phyloP scores from a whole-genome alignment of 2,797 vertebrate genomes.

The Cheirogaleus major region DNA sequence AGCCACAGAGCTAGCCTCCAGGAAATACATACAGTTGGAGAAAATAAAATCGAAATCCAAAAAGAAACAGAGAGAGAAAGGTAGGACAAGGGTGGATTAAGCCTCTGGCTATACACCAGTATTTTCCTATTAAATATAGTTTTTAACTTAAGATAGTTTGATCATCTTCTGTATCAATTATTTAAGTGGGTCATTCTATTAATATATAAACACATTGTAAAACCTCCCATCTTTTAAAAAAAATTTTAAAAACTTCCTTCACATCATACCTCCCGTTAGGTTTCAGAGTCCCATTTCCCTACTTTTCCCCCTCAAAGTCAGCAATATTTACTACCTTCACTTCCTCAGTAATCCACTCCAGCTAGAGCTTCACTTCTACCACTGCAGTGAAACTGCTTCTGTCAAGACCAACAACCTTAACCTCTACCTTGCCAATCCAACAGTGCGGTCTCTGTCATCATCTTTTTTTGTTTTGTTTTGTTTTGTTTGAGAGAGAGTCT shows the following conservation, averaged over 20 bases:
- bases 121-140: background rate
- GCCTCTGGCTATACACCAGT: background rate
- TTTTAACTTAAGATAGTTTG: conserved; percentile 3
- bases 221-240: background rate
- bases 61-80: background rate
- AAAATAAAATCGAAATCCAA: conserved; percentile 6
- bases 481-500: too few relatives aligned
- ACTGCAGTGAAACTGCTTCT: background rate
- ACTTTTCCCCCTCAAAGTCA: background rate
- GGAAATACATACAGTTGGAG: background rate
- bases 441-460: background rate
- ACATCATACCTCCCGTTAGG: background rate
- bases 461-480: background rate
- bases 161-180: background rate
- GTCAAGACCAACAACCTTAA: background rate
- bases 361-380: background rate
- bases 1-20: background rate
- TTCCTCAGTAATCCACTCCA: background rate
- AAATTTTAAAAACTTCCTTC: background rate
- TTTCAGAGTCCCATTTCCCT: background rate
- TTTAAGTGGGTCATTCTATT: conserved; percentile 29
- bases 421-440: background rate
- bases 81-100: background rate
- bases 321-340: background rate
- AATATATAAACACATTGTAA: background rate